Base-by-base conservation (phyloP, 2,888 invertebrate species). In the Lasioglossum oenotherae region DNA sequence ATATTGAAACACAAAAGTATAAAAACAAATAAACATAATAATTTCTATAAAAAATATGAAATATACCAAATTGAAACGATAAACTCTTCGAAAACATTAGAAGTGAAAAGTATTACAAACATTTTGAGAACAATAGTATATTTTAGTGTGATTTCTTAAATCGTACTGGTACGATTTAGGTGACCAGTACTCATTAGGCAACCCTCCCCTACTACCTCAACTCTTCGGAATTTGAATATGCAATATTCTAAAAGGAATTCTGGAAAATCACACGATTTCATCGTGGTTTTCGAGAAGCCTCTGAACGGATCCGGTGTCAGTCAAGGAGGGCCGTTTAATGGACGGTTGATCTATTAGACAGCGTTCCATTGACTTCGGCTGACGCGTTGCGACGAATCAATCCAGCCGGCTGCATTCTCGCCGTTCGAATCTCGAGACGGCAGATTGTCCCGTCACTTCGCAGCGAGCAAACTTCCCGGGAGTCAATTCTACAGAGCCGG, bases 401-500 rank as follows among this genome's bases (percentile, higher is more conserved):
- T 86, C 67, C 81, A 27, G 72, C 35, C 49, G 74, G 78, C 44
- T 78, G 78, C 84, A 67, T 38, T 57, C 78, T n/a, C 71, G 71
- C 49, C 35, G 38, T 53, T 14, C n/a, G 81, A 78, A 75, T 75
- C 79, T 73, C 78, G 78, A 41, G 46, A 35, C 74, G 31, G 49
- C 84, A 72, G 49, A 71, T 74, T 77, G 84, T 71, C 81, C 35
- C 69, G 79, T 80, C 83, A 69, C 64, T 57, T 73, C 67, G 75
- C n/a, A n/a, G 31, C 35, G 72, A 44, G 75, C 57, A 44, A 77
- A 84, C 60, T 85, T 74, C 35, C 57, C 38, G 69, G 38, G n/a
- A 82, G 72, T 80, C 84, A 64, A 84, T 71, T 80, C 82, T 23
- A 16, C 44, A 49, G 53, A 31, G 27, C 72, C 44, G 38, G 14